Base-by-base conservation (phyloP, 2,888 invertebrate species). In the Torymus texanus region DNA sequence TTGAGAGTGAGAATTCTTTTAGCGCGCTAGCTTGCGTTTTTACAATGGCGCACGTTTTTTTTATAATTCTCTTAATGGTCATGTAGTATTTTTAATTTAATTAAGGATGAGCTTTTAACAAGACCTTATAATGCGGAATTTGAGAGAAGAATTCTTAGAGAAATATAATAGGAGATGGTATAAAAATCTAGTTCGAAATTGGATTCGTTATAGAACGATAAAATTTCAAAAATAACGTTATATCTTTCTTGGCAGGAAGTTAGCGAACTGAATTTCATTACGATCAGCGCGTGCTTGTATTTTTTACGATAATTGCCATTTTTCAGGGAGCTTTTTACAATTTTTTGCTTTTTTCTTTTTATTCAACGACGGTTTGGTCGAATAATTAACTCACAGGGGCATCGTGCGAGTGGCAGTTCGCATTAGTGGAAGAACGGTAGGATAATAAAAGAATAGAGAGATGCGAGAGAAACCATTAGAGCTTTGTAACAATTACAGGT, bases 1-100 rank as follows among this genome's bases (percentile, higher is more conserved):
- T 65, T 73, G 55, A 73, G 65, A 56, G 65, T 73, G 73, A 56
- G 29, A 62, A 72, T 62, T 55, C 16, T 72, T 55, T 24, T 13
- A 10, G n/a, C 14, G 68, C 14, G 4, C 2, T 2, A 41, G 41
- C 41, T 41, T 41, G 41, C 41, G 8, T 41, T 41, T 41, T 5
- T 8, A 41, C 41, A 41, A 41, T 41, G 41, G 8, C 8, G 41
- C 41, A 8, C 41, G 41, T 41, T 41, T 29, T 41, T 41, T 29
- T 41, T 41, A 41, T 4, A 5, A 41, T 41, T 41, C 41, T 41
- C 41, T 41, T 41, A 41, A 41, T 41, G 8, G 41, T 41, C 41
- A 8, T 41, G 41, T 41, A 41, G 41, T 41, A 41, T 41, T 41
- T 41, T 41, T 41, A 41, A 41, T 41, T 41, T 41, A 41, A 41